phyloP scores from a whole-genome alignment of 2,888 invertebrate genomes.

The Octodonta nipae region DNA sequence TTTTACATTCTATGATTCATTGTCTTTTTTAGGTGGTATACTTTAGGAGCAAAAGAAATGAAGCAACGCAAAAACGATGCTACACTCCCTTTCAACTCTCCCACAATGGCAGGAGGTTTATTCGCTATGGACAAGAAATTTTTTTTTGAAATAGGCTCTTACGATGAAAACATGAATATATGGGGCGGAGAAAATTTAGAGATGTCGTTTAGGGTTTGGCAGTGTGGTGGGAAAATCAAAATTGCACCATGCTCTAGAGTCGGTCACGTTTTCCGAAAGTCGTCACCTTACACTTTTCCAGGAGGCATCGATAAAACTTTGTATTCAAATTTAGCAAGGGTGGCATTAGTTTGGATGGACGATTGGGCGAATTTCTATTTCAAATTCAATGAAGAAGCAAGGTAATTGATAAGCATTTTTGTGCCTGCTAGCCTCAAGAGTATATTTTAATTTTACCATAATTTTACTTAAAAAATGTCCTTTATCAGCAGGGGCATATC shows the following conservation, averaged over 20 bases:
- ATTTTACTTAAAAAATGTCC: no score
- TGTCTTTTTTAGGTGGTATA: slow-evolving; percentile 47
- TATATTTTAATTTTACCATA: no score
- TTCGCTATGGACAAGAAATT: slow-evolving; percentile 75
- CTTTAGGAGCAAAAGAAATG: slow-evolving; percentile 54
- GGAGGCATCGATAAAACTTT: slow-evolving; percentile 72
- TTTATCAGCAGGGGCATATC: no score
- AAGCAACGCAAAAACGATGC: slow-evolving; percentile 47
- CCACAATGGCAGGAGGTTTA: slow-evolving; percentile 91
- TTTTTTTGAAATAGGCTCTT: slow-evolving; percentile 69
- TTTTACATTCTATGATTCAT: no score
- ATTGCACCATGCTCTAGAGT: slow-evolving; percentile 88
- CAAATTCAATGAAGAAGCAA: slow-evolving; percentile 65
- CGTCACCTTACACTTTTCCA: slow-evolving; percentile 89
- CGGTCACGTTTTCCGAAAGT: slow-evolving; percentile 82
- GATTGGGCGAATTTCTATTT: slow-evolving; percentile 89
- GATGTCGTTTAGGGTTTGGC: slow-evolving; percentile 91
- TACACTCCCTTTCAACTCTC: slow-evolving; percentile 61
- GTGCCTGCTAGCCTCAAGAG: no score
- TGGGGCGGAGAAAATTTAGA: slow-evolving; percentile 99
- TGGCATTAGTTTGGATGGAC: slow-evolving; percentile 96
- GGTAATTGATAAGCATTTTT: slow-evolving; percentile 22
- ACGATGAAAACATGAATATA: slow-evolving; percentile 63
- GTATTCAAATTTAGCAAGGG: slow-evolving; percentile 79
- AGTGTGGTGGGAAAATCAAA: slow-evolving; percentile 82